These are phyloP conservation scores for Pristionchus mayeri DNA, from an alignment of 2,888 invertebrate genomes.

Conservation along the genomic window DNA sequence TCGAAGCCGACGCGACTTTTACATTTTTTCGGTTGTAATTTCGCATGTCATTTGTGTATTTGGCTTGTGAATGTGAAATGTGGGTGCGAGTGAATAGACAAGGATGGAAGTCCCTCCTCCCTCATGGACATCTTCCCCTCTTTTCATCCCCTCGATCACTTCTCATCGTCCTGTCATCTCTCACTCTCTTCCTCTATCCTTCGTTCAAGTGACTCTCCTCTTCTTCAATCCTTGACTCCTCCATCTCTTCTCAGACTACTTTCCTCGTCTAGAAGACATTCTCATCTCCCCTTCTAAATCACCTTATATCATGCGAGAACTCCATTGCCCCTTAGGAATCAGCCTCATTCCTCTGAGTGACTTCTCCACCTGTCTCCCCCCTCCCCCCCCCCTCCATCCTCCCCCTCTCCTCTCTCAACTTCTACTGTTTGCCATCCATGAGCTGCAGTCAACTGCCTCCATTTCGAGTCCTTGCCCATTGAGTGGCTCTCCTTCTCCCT, in stretches of 20 bases:
- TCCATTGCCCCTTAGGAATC: not conserved
- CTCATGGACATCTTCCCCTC: not conserved
- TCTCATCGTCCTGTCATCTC: not conserved
- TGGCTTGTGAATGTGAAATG: not conserved
- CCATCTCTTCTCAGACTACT: constrained; percentile 5
- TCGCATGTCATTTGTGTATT: constrained; percentile 32
- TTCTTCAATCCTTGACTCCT: not conserved
- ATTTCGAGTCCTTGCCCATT: constrained; percentile 10
- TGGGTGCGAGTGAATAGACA: not conserved
- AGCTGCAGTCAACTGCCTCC: constrained; percentile 27
- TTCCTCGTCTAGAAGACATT: constrained; percentile 20
- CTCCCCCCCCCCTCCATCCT: constrained; percentile 1
- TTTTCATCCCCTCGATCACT: not conserved
- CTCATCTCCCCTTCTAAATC: not conserved
- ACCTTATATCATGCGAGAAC: not conserved
- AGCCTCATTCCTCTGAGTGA: not conserved
- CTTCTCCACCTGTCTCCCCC: not conserved
- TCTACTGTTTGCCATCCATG: constrained; percentile 39
- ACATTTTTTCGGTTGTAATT: constrained; percentile 15
- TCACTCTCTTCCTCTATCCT: too few species aligned
- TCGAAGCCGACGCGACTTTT: not conserved
- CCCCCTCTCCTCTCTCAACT: not conserved
- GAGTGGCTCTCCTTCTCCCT: not conserved
- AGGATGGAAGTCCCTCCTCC: not conserved
- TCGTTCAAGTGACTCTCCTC: too few species aligned